Evolutionary conservation across 1,140 invertebrate genomes (phyloP).

Genomic region (Caerostris extrusa): DNA sequence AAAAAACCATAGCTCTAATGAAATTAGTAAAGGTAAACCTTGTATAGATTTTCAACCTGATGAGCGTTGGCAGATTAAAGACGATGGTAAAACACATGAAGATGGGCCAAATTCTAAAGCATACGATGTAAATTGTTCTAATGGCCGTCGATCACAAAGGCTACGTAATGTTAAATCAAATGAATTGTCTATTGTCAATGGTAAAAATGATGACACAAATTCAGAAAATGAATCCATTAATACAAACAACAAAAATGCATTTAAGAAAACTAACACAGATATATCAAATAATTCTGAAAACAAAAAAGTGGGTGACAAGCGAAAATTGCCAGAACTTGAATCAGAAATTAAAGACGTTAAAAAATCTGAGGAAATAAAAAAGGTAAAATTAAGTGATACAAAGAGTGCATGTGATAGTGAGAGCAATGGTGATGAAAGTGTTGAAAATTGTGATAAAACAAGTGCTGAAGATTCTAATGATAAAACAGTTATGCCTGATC

Average conservation of each 20-base stretch:
- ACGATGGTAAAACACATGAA: constrained; percentile 44
- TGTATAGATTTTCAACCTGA: constrained; percentile 78
- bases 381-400: background rate
- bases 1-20: background rate
- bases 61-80: constrained; percentile 77
- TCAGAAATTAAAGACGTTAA: background rate
- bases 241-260: background rate
- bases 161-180: constrained; percentile 56
- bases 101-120: constrained; percentile 42
- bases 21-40: constrained; percentile 48
- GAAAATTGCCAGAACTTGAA: constrained; percentile 6
- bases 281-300: constrained; percentile 14
- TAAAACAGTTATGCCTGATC: constrained; percentile 16
- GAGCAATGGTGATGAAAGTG: background rate
- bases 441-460: background rate
- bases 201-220: constrained; percentile 34
- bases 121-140: constrained; percentile 35
- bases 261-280: background rate
- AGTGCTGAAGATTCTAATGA: background rate
- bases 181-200: constrained; percentile 26
- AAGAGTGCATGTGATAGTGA: constrained; percentile 16
- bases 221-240: constrained; percentile 42
- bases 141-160: constrained; percentile 36
- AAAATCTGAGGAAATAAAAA: background rate
- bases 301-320: background rate